Evolutionary conservation across 2,888 invertebrate species (phyloP), one percentile per base, ranked within the genome.

Genomic region (Sarcophaga subvicina): DNA sequence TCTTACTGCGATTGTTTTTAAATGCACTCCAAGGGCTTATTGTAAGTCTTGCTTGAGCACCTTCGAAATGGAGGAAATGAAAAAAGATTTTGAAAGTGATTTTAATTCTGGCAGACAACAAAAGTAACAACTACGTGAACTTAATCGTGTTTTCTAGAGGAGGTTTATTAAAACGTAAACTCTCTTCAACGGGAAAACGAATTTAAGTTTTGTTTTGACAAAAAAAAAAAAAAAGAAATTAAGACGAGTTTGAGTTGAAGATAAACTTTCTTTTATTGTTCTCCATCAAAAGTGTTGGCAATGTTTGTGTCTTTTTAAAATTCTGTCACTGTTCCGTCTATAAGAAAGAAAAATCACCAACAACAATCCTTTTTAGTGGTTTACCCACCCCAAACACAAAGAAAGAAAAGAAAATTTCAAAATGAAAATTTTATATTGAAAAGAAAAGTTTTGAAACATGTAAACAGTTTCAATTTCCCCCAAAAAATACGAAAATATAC

Each of bases 391-490:
- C 69, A 54, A 70, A 70, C 67, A 27, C 54, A 54, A 64, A 37
- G 25, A 17, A 14, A 2, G 3, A 59, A 27, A 12, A 76, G 8
- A 59, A 75, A 17, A 63, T 20, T 22, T 22, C 6, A 47, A 67
- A 66, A n/a, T n/a, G 59, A 70, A 69, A 80, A 78, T 37, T 37
- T 37, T 37, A 22, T 69, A 79, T 69, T 63, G 79, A 75, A 83
- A 64, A 73, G 63, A 83, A 84, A 84, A 84, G 79, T 84, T 79
- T 79, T 60, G 10, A 79, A 37, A 75, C 69, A 75, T 75, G 79
- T 80, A 63, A 75, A 75, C 70, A 84, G 63, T 80, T 84, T 80
- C 83, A 84, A 80, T 84, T 80, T 84, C 70, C 83, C 63, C 64
- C 37, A 22, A 84, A 75, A 75, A 60, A 37, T 27, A 27, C 27